Conservation (phyloP, 2,113 vertebrate species). For the Eclectus roratus region DNA sequence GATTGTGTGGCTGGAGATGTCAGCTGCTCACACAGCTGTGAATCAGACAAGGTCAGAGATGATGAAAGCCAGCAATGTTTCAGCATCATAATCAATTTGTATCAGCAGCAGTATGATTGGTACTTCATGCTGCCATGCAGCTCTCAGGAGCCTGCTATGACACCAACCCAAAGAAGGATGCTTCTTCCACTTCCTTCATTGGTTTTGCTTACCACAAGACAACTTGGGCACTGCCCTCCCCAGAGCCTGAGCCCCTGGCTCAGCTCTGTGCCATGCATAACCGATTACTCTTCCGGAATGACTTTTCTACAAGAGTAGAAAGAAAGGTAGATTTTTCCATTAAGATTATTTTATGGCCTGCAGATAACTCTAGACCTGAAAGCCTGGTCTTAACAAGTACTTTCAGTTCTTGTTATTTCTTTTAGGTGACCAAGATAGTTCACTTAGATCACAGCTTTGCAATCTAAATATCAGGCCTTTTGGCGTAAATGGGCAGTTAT, state of each 20-base stretch:
- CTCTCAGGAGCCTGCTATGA: neutral
- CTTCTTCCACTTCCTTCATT: neutral
- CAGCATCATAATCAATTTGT: constrained; percentile 52
- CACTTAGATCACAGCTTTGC: neutral
- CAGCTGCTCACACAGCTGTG: constrained; percentile 72
- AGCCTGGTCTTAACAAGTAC: neutral
- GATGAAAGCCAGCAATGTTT: constrained; percentile 33
- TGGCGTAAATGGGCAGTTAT: neutral
- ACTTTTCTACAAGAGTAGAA: neutral
- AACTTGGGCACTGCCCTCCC: neutral
- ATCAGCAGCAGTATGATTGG: neutral
- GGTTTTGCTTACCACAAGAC: neutral
- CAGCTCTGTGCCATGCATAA: neutral
- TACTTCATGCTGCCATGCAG: neutral
- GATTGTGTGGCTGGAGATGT: constrained; percentile 64
- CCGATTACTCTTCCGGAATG: neutral
- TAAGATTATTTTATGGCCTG: neutral
- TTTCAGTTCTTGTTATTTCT: neutral
- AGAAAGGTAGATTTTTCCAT: neutral
- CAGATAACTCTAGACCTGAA: neutral
- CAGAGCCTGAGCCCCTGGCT: rapidly evolving
- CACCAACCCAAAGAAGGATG: rapidly evolving
- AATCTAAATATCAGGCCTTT: neutral
- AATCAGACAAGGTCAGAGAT: constrained; percentile 61
- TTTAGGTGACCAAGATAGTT: neutral